Percentiles rank a stretch among this genome's conserved stretches.
Evolutionary conservation across 2,888 invertebrate species (phyloP).

Genomic region (Tribolium freemani): DNA sequence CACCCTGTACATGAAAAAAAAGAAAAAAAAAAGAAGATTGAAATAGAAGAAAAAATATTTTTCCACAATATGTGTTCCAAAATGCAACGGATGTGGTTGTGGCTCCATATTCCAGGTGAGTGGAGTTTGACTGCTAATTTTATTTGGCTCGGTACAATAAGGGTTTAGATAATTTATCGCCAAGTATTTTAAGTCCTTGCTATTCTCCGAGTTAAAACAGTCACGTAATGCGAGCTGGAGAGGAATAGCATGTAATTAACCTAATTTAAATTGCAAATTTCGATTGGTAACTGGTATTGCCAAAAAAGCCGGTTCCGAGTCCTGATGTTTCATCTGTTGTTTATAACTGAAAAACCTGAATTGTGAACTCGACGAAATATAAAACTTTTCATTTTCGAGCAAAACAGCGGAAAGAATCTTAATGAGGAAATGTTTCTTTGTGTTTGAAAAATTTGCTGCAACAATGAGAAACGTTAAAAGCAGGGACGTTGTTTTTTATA

Average conservation of each 20-base stretch:
- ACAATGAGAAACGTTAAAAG: neutral
- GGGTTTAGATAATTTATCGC: no score
- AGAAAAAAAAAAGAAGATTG: no score
- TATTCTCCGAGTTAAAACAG: no score
- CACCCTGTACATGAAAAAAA: no score
- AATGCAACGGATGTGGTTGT: no score
- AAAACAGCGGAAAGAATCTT: conserved; percentile 20
- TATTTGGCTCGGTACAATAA: no score
- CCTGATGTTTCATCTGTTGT: neutral
- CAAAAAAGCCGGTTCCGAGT: neutral
- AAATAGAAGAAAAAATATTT: no score
- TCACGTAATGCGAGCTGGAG: no score
- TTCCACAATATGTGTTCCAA: no score
- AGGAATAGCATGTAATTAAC: conserved; percentile 8
- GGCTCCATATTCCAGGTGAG: no score
- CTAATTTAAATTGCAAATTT: conserved; percentile 30
- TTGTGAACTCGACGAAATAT: neutral
- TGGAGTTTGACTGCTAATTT: no score
- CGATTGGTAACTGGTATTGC: conserved; percentile 5
- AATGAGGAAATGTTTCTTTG: neutral
- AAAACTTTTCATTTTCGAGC: conserved; percentile 8
- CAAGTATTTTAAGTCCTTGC: no score
- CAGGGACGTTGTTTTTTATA: neutral
- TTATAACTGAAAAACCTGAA: neutral
- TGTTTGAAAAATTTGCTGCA: neutral